Evolutionary conservation across 64 coral and sea anemone species (phyloP), one percentile per base, ranked within the genome.

Genomic region (Montipora sp.): DNA sequence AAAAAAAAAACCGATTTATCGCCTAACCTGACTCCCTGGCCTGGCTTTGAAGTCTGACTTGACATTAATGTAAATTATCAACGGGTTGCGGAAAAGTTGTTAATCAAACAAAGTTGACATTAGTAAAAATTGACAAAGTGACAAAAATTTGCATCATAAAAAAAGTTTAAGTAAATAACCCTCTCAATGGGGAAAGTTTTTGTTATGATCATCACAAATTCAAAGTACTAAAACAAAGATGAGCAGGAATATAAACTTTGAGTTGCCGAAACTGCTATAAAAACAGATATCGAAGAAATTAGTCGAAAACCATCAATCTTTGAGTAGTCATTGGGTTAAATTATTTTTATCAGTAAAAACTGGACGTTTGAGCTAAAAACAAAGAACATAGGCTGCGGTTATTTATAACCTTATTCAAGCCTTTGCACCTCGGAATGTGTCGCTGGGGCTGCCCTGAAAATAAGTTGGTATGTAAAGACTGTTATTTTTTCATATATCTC

Each of bases 401-500:
- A 10, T 60, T 0, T 12, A 12, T 16, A 63, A 63, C 0, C 60
- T 63, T 18, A 63, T 15, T 63, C 60, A 63, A 63, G 60, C 15
- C 13, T 60, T 60, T 19, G 48, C 16, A 57, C n/a, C 3, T 60
- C 20, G 48, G n/a, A 14, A 85, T 85, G 82, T 85, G 82, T 72
- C 82, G 82, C 44, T 85, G 82, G 82, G 82, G 82, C 15, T 85
- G 82, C 82, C 65, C 43, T 11, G 82, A 85, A 85, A 85, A 71
- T 50, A 70, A 72, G 8, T 22, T 51, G 82, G 82, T 85, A 21
- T 8, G 82, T 85, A 13, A 5, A n/a, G 19, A 16, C 16, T 3
- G 18, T 48, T 1, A 16, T 3, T 11, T 19, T 18, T 15, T 6
- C 45, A 18, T 77, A 47, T 3, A 4, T 2, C 53, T 57, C 6